phyloP scores from a whole-genome alignment of 37 sponge, comb jelly and placozoan species.

The Theonella swinhoei region DNA sequence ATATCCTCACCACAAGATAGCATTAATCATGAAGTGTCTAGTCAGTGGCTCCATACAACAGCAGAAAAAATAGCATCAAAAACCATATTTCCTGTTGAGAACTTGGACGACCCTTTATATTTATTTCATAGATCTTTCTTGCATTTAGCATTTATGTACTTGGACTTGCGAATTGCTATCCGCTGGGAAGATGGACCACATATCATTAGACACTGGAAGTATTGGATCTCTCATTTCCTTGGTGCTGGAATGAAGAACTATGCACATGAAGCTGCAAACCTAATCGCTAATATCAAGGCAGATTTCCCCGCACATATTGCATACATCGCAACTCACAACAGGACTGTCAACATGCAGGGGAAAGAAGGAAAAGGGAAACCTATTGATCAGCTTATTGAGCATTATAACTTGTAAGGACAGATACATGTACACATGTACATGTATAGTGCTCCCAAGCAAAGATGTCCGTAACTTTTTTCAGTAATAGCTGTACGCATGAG shows the following conservation, averaged over 20 bases:
- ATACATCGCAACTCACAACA: constrained; percentile 31
- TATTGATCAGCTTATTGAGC: too few relatives aligned
- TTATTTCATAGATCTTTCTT: constrained; percentile 12
- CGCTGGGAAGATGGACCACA: constrained; percentile 33
- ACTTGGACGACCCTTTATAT: constrained; percentile 2
- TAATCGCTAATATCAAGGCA: constrained; percentile 5
- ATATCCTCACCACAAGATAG: background rate
- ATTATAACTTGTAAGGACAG: too few relatives aligned
- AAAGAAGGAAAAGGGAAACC: constrained; percentile 35
- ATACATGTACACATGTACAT: too few relatives aligned
- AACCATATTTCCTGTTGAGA: background rate
- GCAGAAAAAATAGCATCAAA: constrained; percentile 7
- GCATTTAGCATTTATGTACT: constrained; percentile 24
- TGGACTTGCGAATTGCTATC: background rate
- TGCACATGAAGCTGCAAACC: constrained; percentile 9
- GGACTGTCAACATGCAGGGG: constrained; percentile 23
- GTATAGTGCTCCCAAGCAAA: too few relatives aligned
- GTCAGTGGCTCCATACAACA: constrained; percentile 11
- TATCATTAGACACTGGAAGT: constrained; percentile 27
- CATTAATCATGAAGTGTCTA: background rate
- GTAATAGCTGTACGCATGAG: too few relatives aligned
- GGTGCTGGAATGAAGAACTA: constrained; percentile 12
- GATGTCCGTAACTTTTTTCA: too few relatives aligned
- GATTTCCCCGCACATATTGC: constrained; percentile 34
- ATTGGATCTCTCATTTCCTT: constrained; percentile 17